Conservation (phyloP, 2,888 invertebrate genomes). For the Neoascia interrupta region DNA sequence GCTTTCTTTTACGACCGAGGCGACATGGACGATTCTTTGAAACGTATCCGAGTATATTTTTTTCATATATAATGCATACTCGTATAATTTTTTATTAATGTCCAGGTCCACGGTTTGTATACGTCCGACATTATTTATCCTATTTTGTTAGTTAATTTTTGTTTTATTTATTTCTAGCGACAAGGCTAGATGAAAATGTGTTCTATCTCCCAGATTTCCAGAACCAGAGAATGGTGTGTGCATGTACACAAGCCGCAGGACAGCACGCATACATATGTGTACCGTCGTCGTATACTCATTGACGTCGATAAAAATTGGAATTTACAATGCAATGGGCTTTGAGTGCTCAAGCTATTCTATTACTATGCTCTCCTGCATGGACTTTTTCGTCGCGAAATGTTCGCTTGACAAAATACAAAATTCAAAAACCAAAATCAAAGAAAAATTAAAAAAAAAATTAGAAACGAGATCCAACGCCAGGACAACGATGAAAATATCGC, state of each 20-base stretch:
- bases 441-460: conserved; percentile 69
- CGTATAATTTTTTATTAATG: conserved; percentile 25
- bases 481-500: conserved; percentile 45
- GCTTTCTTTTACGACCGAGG: no score
- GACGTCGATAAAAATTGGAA: conserved; percentile 67
- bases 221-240: neutral
- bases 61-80: conserved; percentile 24
- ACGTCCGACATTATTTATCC: conserved; percentile 41
- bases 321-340: conserved; percentile 67
- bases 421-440: conserved; percentile 68
- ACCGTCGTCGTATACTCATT: conserved; percentile 18
- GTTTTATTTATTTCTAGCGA: conserved; percentile 26
- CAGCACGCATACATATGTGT: conserved; percentile 1
- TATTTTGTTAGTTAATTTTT: conserved; percentile 61
- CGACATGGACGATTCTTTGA: no score
- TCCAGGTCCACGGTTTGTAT: neutral
- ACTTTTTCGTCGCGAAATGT: conserved; percentile 64
- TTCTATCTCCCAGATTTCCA: conserved; percentile 32
- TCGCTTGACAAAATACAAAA: conserved; percentile 68
- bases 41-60: no score
- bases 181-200: conserved; percentile 33
- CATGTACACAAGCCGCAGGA: conserved; percentile 8
- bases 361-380: conserved; percentile 38
- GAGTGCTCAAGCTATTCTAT: conserved; percentile 53
- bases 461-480: conserved; percentile 50